phyloP scores from a whole-genome alignment of 2,113 vertebrate species.

The Dasyprocta punctata region DNA sequence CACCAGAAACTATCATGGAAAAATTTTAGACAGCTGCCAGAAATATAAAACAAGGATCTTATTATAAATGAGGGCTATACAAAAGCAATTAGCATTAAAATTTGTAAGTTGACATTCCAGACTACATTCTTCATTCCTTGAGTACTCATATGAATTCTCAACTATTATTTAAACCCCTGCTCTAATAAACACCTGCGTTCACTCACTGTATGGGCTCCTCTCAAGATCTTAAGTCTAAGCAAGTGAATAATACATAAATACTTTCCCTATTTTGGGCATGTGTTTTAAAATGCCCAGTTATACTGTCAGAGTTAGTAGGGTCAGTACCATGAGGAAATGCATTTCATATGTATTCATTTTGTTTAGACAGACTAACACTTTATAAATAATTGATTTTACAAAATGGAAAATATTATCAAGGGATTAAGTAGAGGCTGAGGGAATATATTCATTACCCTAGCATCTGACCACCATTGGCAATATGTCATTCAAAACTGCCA shows the following conservation, averaged over 20 bases:
- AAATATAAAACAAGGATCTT: slow-evolving; percentile 5
- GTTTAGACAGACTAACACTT: slow-evolving; percentile 19
- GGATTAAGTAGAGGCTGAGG: slow-evolving; percentile 51
- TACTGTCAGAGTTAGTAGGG: neutral
- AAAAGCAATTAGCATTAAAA: neutral
- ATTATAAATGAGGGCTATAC: neutral
- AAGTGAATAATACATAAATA: slow-evolving; percentile 57
- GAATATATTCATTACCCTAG: neutral
- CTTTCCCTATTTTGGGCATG: neutral
- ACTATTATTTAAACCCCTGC: slow-evolving; percentile 15
- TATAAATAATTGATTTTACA: slow-evolving; percentile 70
- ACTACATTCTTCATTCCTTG: neutral
- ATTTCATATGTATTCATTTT: slow-evolving; percentile 43
- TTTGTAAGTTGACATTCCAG: neutral
- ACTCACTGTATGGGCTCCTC: slow-evolving; percentile 27
- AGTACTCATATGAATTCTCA: neutral
- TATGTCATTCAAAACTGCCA: slow-evolving; percentile 61
- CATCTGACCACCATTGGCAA: neutral
- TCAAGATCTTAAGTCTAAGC: slow-evolving; percentile 28
- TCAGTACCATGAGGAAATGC: neutral
- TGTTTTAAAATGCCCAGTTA: slow-evolving; percentile 50
- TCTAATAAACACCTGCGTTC: neutral
- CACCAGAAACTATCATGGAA: neutral
- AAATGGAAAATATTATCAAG: slow-evolving; percentile 24
- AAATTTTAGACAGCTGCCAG: neutral